These are phyloP conservation scores for Neoitamus cyanurus DNA, from an alignment of 2,888 invertebrate genomes.

Conservation along the genomic window DNA sequence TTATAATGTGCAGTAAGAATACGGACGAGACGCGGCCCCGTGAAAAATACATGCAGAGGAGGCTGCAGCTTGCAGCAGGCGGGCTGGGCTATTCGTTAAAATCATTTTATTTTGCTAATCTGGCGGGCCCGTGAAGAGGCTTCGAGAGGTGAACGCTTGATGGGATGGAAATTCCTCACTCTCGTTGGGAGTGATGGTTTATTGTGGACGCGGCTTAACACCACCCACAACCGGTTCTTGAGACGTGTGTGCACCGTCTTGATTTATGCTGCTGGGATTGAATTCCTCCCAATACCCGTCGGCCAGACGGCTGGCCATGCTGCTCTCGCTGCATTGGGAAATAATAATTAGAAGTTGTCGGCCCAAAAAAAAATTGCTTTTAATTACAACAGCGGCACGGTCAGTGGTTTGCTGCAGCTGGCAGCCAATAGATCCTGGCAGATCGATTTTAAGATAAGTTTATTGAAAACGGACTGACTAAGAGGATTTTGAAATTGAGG, in stretches of 20 bases:
- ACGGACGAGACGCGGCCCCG: neutral
- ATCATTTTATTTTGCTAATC: slow-evolving; percentile 24
- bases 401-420: neutral
- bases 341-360: neutral
- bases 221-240: slow-evolving; percentile 29
- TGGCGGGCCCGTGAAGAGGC: neutral
- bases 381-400: neutral
- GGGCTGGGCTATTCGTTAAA: neutral
- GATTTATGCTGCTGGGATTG: slow-evolving; percentile 19
- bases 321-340: neutral
- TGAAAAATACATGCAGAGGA: slow-evolving; percentile 14
- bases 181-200: slow-evolving; percentile 23
- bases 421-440: neutral
- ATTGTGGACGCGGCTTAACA: slow-evolving; percentile 4
- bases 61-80: slow-evolving; percentile 34
- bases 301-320: neutral
- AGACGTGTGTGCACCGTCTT: neutral
- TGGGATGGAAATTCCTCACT: slow-evolving; percentile 21
- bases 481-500: neutral
- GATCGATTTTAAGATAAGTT: neutral
- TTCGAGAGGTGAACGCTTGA: slow-evolving; percentile 18
- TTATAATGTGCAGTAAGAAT: slow-evolving; percentile 30
- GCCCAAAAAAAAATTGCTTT: neutral
- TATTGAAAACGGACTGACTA: neutral
- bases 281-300: neutral